Conservation (phyloP, 2,113 vertebrate genomes). For the Chaenogobius annularis region DNA sequence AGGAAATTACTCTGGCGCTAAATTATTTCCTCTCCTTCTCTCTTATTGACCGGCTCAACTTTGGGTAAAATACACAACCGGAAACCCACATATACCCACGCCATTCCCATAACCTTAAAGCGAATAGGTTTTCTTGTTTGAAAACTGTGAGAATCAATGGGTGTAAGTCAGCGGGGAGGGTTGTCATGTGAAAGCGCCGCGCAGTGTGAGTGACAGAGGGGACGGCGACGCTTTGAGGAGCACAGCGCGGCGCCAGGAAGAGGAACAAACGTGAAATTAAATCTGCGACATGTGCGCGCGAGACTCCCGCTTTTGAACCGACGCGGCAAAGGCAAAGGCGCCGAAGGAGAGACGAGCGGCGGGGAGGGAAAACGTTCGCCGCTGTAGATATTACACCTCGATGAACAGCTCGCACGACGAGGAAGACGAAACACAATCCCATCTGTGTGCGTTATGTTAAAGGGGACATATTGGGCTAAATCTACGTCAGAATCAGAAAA, state of each 20-base stretch:
- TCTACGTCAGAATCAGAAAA: too few relatives aligned
- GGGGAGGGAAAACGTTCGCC: neutral
- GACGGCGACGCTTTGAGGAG: constrained; percentile 40
- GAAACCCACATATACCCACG: neutral
- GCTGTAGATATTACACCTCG: neutral
- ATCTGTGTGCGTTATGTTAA: too few relatives aligned
- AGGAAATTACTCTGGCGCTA: constrained; percentile 61
- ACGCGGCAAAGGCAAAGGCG: constrained; percentile 18
- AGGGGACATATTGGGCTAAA: too few relatives aligned
- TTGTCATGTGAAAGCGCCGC: constrained; percentile 55
- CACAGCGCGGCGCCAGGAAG: constrained; percentile 27
- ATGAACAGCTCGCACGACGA: neutral
- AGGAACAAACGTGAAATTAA: constrained; percentile 60
- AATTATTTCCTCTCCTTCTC: constrained; percentile 34
- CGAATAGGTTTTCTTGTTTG: constrained; percentile 21
- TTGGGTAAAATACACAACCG: constrained; percentile 2
- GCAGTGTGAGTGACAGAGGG: constrained; percentile 43
- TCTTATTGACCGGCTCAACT: constrained; percentile 30
- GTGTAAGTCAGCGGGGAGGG: constrained; percentile 26
- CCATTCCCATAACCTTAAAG: neutral
- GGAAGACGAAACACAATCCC: too few relatives aligned
- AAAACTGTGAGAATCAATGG: constrained; percentile 26
- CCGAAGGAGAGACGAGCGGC: neutral
- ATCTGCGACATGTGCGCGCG: constrained; percentile 34
- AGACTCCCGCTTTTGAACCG: constrained; percentile 25